Evolutionary conservation across 2,797 vertebrate genomes (phyloP), one percentile per base, ranked within the genome.

Genomic region (Selene dorsalis): DNA sequence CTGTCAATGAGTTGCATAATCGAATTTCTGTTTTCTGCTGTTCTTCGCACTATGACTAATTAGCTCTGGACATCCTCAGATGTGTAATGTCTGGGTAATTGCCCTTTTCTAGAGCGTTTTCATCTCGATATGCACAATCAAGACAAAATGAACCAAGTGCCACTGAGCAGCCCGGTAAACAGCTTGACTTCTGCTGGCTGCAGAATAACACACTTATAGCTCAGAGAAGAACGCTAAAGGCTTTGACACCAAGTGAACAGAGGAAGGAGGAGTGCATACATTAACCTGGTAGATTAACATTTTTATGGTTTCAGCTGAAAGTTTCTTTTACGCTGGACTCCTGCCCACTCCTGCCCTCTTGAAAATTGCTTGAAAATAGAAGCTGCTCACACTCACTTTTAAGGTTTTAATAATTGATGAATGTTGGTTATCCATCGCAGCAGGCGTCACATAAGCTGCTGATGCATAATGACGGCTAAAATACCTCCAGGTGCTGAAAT

Each of bases 21-120:
- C 80, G 50, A 58, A 89, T 88, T 68, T 75, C 3, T 56, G 75
- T 78, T 84, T 87, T 69, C 71, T 67, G 69, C 64, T 82, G 63
- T 85, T 87, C 26, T 84, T 85, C 84, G 61, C 78, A 65, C 58
- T 75, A 53, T 84, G 72, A 89, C 80, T 88, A 83, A 91, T 91
- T 82, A 75, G 55, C 20, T 56, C 71, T 77, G 62, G 77, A 82
- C 55, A 70, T 90, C 79, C 45, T 87, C 77, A 24, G 59, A 79
- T 83, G 45, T 74, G 53, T 66, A 75, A 82, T 77, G 47, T 84
- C 79, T 85, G 73, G 66, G 72, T 86, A 75, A 81, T 75, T 3
- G 2, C 58, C 69, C 35, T 69, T 50, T 53, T 80, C 60, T 74
- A 9, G 50, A 67, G 60, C 69, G 41, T 59, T 78, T 79, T 56